Conservation (phyloP, 2,888 invertebrate genomes). For the Rotaria magnacalcarata region DNA sequence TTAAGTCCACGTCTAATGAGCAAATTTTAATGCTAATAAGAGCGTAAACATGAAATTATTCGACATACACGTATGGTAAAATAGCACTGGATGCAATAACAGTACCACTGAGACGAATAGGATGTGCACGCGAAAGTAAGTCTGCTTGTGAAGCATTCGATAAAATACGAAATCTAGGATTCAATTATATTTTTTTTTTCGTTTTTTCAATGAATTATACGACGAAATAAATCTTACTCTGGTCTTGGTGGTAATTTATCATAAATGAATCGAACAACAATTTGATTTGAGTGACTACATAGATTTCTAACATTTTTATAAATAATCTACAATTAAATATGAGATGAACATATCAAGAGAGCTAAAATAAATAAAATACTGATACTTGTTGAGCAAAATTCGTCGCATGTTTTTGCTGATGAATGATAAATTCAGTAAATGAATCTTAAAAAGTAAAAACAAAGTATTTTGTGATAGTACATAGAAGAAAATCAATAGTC, state of each 20-base stretch:
- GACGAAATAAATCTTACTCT: neutral
- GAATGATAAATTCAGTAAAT: neutral
- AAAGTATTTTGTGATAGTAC: neutral
- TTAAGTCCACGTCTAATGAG: neutral
- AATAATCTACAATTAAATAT: neutral
- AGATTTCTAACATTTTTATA: neutral
- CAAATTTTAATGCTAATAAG: neutral
- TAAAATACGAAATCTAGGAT: neutral
- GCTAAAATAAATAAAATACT: neutral
- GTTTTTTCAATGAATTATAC: neutral
- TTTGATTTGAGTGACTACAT: conserved; percentile 5
- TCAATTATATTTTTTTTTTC: too few relatives aligned
- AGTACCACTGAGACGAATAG: conserved; percentile 13
- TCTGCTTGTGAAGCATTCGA: neutral
- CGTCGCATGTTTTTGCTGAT: conserved; percentile 15
- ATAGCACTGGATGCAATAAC: conserved; percentile 16
- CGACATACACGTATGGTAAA: neutral
- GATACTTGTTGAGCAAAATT: conserved; percentile 5
- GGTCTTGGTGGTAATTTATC: conserved; percentile 16
- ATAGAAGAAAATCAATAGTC: neutral
- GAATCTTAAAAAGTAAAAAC: neutral
- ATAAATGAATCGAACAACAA: neutral
- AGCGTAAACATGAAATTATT: neutral
- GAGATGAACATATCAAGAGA: neutral
- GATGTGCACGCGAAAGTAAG: neutral